Conservation (phyloP, 2,797 vertebrate species). For the Neoniphon sammara region DNA sequence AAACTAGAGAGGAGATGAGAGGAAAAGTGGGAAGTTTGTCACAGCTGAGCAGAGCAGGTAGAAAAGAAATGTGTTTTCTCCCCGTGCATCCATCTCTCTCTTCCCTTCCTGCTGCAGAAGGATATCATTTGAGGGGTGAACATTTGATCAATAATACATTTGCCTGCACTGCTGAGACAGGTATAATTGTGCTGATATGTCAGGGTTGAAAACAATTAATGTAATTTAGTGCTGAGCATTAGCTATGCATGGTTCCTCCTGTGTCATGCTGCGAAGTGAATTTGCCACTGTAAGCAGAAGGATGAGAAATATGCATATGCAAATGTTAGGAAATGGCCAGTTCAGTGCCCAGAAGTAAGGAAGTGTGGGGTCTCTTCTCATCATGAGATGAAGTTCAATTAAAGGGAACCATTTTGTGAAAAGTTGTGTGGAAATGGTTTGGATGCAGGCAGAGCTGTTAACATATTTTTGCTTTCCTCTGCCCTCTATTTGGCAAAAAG, state of each 20-base stretch:
- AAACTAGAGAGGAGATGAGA: slow-evolving; percentile 33
- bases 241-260: slow-evolving; percentile 60
- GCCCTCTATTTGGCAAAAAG: no score
- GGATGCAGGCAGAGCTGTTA: not conserved
- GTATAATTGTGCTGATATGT: slow-evolving; percentile 77
- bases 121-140: slow-evolving; percentile 68
- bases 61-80: slow-evolving; percentile 40
- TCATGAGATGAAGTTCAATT: slow-evolving; percentile 34
- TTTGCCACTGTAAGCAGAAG: slow-evolving; percentile 67
- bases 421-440: not conserved
- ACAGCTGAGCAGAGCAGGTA: slow-evolving; percentile 26
- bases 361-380: slow-evolving; percentile 23
- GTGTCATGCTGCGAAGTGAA: slow-evolving; percentile 60
- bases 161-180: slow-evolving; percentile 74
- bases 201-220: slow-evolving; percentile 77
- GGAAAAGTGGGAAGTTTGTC: slow-evolving; percentile 30
- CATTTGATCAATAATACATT: slow-evolving; percentile 81
- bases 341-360: slow-evolving; percentile 18
- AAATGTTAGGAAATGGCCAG: slow-evolving; percentile 61
- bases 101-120: slow-evolving; percentile 35
- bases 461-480: no score
- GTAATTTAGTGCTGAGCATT: slow-evolving; percentile 72
- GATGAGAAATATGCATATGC: slow-evolving; percentile 62
- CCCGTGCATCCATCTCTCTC: slow-evolving; percentile 35
- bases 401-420: slow-evolving; percentile 17